phyloP scores from a whole-genome alignment of 1,140 invertebrate species.

The Halesus radiatus region DNA sequence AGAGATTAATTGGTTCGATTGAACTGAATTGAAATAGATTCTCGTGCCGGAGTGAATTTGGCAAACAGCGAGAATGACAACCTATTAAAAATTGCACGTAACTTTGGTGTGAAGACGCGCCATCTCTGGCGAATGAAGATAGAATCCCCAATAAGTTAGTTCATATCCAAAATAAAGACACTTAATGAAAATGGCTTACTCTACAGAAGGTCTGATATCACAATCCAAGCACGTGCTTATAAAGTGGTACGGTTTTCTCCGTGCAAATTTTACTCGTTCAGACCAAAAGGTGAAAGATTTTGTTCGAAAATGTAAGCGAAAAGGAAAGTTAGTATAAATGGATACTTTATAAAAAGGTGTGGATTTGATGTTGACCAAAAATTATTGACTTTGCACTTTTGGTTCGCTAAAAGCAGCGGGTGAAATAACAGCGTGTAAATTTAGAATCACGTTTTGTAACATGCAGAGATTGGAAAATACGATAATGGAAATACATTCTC shows the following conservation, averaged over 20 bases:
- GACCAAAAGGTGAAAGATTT: constrained; percentile 4
- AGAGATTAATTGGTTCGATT: constrained; percentile 13
- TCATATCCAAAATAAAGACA: not conserved
- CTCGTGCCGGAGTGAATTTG: constrained; percentile 5
- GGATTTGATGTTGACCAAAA: not conserved
- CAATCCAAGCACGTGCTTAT: no score
- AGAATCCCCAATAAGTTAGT: not conserved
- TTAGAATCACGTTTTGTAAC: no score
- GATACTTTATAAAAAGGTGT: not conserved
- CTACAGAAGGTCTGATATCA: no score
- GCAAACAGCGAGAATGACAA: constrained; percentile 4
- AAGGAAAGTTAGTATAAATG: not conserved
- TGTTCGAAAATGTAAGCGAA: not conserved
- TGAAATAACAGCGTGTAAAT: no score
- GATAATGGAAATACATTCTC: no score
- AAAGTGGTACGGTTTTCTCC: not conserved
- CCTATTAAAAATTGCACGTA: constrained; percentile 23
- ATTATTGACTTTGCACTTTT: not conserved
- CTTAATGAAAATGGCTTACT: not conserved
- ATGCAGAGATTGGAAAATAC: no score
- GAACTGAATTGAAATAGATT: constrained; percentile 24
- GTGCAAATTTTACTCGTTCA: not conserved
- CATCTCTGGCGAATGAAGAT: constrained; percentile 11
- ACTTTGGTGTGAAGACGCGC: not conserved
- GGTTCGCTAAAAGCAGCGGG: no score